Base-by-base conservation (phyloP, 2,113 vertebrate species). In the Eptesicus fuscus region DNA sequence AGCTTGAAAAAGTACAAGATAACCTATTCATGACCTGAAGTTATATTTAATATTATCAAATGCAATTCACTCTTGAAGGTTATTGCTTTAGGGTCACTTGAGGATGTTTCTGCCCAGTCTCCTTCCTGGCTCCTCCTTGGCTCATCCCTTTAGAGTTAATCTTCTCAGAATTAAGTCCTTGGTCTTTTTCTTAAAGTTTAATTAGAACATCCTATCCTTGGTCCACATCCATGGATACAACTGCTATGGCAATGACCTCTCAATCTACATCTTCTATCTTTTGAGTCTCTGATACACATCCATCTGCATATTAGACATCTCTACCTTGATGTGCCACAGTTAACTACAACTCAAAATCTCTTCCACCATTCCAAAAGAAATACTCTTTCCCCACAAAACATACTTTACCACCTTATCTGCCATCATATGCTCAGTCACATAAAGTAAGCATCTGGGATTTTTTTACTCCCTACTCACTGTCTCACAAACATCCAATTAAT, bases 41-140 rank as follows among this genome's bases (percentile, higher is more conserved):
- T 97, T 91, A 59, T 93, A 77, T 67, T 96, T 96, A 95, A 88
- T 88, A 93, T 65, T 53, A 94, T 94, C n/a, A 93, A 92, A 95
- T 76, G 32, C 40, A 74, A 82, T 80, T 86, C 18, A 80, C 40
- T 18, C n/a, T 88, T 84, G 20, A 9, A 91, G n/a, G 16, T 77
- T 95, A 93, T 90, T 90, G 59, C 42, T 95, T 92, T 89, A 95
- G 37, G 32, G 22, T 92, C 32, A 88, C 53, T 37, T 96, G 53
- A 83, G 20, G 13, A 83, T 74, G 13, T 88, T 94, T 83, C 90
- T 87, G 30, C 32, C 56, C 25, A 74, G 20, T 79, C 30, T 90
- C 12, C 74, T 90, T 87, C 40, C n/a, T 71, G 16, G 23, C 28
- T 93, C 8, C 8, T 83, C 47, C 22, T 89, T 87, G 59, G 28